These are phyloP conservation scores for Mesorhabditis spiculigera DNA, from an alignment of 2,888 invertebrate species.

Conservation along the genomic window DNA sequence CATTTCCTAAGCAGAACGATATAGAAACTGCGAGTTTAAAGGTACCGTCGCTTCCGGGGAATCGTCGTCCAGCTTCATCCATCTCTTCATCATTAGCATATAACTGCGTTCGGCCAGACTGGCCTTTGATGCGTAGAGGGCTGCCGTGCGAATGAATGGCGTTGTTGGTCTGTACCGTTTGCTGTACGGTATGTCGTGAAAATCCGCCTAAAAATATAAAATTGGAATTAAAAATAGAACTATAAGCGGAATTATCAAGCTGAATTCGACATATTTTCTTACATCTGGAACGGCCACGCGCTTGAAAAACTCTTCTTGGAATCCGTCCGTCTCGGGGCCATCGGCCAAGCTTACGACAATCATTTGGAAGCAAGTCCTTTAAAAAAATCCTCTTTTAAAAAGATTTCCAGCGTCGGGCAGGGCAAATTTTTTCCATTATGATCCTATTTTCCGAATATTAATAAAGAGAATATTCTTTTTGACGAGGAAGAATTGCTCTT, in stretches of 20 bases:
- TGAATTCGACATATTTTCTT: background rate
- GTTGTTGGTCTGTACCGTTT: background rate
- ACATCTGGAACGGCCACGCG: background rate
- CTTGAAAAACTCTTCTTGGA: background rate
- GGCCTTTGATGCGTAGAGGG: background rate
- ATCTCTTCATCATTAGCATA: background rate
- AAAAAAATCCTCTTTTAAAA: no score
- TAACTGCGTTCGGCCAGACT: background rate
- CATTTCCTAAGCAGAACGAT: background rate
- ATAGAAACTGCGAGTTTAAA: background rate
- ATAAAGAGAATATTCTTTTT: no score
- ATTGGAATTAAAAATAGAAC: background rate
- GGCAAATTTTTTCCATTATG: no score
- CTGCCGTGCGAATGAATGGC: background rate
- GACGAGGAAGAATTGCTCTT: no score
- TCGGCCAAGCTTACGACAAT: background rate
- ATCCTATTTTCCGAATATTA: no score
- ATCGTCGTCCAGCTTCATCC: background rate
- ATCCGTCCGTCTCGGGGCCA: background rate
- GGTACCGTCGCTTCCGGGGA: background rate
- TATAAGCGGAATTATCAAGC: no score
- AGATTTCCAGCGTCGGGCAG: no score
- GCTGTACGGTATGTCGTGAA: background rate
- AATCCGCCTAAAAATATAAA: slow-evolving; percentile 1
- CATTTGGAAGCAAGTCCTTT: background rate